Evolutionary conservation across 2,888 invertebrate genomes (phyloP).

Genomic region (Busseola fusca): DNA sequence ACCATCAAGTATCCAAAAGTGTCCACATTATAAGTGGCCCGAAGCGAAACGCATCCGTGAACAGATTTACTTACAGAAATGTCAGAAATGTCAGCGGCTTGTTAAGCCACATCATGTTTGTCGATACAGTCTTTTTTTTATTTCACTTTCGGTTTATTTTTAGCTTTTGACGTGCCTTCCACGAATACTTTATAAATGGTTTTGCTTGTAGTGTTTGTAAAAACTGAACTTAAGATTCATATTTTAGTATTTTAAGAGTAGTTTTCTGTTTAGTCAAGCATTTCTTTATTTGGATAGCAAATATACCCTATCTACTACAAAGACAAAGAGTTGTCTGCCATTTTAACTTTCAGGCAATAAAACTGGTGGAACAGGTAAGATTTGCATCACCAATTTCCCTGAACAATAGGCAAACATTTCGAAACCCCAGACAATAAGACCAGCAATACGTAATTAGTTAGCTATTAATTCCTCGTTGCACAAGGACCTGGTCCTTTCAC

Average conservation of each 20-base stretch:
- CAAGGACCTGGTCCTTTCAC: slow-evolving; percentile 59
- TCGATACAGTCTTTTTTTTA: slow-evolving; percentile 32
- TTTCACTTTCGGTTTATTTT: slow-evolving; percentile 24
- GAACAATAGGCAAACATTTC: slow-evolving; percentile 38
- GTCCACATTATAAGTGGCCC: slow-evolving; percentile 49
- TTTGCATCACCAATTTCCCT: slow-evolving; percentile 26
- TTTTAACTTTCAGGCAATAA: neutral
- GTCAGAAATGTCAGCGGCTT: slow-evolving; percentile 59
- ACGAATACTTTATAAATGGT: neutral
- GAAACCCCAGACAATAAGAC: slow-evolving; percentile 45
- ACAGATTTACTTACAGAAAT: slow-evolving; percentile 62
- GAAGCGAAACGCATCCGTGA: slow-evolving; percentile 50
- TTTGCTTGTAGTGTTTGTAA: neutral
- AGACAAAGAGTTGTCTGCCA: neutral
- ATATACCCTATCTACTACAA: slow-evolving; percentile 1
- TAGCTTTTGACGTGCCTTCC: slow-evolving; percentile 4
- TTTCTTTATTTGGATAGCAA: neutral
- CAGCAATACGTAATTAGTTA: slow-evolving; percentile 43
- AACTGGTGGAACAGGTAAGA: slow-evolving; percentile 4
- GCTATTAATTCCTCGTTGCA: slow-evolving; percentile 42
- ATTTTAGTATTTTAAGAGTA: neutral
- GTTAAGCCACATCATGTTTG: slow-evolving; percentile 51
- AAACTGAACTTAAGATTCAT: neutral
- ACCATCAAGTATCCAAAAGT: slow-evolving; percentile 24
- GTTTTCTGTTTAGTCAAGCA: slow-evolving; percentile 8